phyloP scores from a whole-genome alignment of 1,140 invertebrate species.

The Galendromus occidentalis region DNA sequence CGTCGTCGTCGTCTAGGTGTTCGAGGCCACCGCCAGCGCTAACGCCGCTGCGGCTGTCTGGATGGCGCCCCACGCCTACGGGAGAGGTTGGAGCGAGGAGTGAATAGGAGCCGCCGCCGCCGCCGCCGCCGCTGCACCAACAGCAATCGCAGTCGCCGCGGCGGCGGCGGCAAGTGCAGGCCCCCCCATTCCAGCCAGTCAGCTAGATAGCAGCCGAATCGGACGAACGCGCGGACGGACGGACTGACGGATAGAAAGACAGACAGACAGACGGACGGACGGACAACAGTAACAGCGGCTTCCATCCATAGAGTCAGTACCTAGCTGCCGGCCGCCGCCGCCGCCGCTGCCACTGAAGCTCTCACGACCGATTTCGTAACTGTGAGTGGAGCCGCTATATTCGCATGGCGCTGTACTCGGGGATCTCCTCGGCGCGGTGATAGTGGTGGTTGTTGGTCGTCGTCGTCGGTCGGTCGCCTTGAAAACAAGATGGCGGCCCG shows the following conservation, averaged over 20 bases:
- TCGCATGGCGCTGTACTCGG: not conserved
- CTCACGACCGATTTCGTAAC: not conserved
- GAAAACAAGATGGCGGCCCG: slow-evolving; percentile 10
- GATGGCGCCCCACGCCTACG: too few relatives aligned
- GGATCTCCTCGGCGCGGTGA: too few relatives aligned
- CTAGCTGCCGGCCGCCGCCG: not conserved
- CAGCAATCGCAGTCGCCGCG: not conserved
- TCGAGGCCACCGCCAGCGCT: not conserved
- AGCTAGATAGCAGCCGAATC: too few relatives aligned
- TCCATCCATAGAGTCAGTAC: not conserved
- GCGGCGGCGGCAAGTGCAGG: too few relatives aligned
- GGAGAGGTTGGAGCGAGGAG: too few relatives aligned
- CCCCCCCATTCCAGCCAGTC: too few relatives aligned
- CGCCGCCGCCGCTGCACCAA: not conserved
- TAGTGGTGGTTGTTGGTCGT: too few relatives aligned
- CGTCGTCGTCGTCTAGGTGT: too few relatives aligned
- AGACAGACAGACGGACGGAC: too few relatives aligned
- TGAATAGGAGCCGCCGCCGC: not conserved
- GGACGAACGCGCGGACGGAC: too few relatives aligned
- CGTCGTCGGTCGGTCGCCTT: not conserved
- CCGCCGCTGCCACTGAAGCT: not conserved
- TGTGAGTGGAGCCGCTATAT: not conserved
- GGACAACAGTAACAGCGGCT: too few relatives aligned
- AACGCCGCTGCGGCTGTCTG: not conserved
- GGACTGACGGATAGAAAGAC: too few relatives aligned